Percentiles rank a stretch among this genome's conserved stretches.
These are phyloP conservation scores for Anoplolepis gracilipes DNA, from an alignment of 1,140 invertebrate genomes.

Conservation along the genomic window DNA sequence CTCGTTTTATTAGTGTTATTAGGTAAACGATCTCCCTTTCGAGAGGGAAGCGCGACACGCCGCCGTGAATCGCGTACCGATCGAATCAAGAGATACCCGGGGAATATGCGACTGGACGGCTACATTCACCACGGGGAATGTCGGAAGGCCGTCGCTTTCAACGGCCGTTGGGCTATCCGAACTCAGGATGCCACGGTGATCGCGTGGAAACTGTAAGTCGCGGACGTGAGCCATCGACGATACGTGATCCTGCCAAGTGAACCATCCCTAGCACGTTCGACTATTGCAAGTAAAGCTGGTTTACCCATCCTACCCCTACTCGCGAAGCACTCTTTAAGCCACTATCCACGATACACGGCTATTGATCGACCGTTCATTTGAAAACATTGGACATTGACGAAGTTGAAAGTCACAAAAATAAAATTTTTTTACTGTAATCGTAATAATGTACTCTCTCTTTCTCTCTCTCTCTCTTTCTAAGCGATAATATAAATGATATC, in stretches of 20 bases:
- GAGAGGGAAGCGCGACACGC: background rate
- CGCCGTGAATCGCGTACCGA: conserved; percentile 39
- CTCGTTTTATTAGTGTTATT: conserved; percentile 35
- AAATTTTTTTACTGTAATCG: background rate
- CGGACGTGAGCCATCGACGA: conserved; percentile 73
- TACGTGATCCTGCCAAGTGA: conserved; percentile 72
- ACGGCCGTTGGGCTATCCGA: conserved; percentile 34
- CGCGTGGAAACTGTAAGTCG: conserved; percentile 73
- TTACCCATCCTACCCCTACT: conserved; percentile 26
- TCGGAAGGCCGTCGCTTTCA: conserved; percentile 48
- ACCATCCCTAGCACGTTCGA: conserved; percentile 50
- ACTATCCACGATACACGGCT: conserved; percentile 49
- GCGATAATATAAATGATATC: background rate
- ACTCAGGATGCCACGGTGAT: conserved; percentile 60
- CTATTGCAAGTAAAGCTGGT: conserved; percentile 61
- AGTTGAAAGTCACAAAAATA: background rate
- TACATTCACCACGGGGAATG: conserved; percentile 40
- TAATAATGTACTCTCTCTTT: too few relatives aligned
- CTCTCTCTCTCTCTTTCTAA: too few relatives aligned
- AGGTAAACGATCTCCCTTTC: background rate
- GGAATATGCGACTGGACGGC: conserved; percentile 39
- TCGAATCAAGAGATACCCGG: conserved; percentile 51
- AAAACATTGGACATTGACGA: conserved; percentile 1
- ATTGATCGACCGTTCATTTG: conserved; percentile 35
- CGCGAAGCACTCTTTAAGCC: conserved; percentile 47